Evolutionary conservation across 2,888 invertebrate species (phyloP).

Genomic region (Escarpia spicata): DNA sequence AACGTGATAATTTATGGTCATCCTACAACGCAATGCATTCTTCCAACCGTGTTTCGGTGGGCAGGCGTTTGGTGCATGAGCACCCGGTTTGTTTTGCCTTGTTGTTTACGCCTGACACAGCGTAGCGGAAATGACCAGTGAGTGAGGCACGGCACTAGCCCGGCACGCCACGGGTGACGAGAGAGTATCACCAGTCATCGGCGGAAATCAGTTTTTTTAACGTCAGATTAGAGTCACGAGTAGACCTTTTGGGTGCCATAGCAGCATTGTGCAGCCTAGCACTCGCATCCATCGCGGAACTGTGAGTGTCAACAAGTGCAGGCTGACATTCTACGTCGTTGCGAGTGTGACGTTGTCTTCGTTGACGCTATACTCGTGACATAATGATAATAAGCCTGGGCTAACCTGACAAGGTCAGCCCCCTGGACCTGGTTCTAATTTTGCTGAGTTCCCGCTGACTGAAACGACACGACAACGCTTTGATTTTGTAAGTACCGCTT

Average conservation of each 20-base stretch:
- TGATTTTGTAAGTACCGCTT: background rate
- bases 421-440: background rate
- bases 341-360: too few relatives aligned
- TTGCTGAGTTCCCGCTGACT: background rate
- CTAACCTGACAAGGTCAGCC: too few relatives aligned
- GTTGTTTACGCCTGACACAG: background rate
- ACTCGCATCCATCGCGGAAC: background rate
- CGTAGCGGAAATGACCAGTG: slow-evolving; percentile 8
- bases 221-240: background rate
- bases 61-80: slow-evolving; percentile 1
- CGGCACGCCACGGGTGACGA: background rate
- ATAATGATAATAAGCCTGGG: too few relatives aligned
- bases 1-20: background rate
- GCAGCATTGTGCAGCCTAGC: background rate
- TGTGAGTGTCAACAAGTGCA: background rate
- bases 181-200: too few relatives aligned
- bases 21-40: background rate
- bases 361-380: too few relatives aligned
- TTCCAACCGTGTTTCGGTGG: slow-evolving; percentile 7
- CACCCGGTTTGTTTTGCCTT: background rate
- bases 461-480: background rate
- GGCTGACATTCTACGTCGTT: background rate
- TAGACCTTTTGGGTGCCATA: background rate
- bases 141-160: background rate
- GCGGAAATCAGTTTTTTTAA: too few relatives aligned